Conservation (phyloP, 2,888 invertebrate genomes). For the Stratiomys singularior region DNA sequence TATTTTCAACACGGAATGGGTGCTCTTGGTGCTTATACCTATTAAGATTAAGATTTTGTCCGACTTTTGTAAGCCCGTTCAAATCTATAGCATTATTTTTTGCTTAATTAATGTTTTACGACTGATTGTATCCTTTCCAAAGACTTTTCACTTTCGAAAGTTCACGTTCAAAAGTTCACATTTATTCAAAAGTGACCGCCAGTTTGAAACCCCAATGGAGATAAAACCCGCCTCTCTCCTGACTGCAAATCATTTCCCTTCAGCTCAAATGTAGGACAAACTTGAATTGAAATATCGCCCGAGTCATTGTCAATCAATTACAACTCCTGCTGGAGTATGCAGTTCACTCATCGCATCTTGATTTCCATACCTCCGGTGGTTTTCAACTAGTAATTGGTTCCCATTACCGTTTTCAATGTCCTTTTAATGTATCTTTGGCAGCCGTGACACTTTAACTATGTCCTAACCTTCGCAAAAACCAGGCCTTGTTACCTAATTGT, state of each 20-base stretch:
- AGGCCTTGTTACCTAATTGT: conserved; percentile 43
- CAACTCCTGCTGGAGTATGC: conserved; percentile 21
- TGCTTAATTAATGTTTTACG: too few relatives aligned
- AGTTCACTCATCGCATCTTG: conserved; percentile 41
- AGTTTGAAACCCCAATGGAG: too few relatives aligned
- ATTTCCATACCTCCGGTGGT: conserved; percentile 50
- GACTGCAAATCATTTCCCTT: neutral
- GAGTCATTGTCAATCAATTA: conserved; percentile 51
- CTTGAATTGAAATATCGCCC: conserved; percentile 52
- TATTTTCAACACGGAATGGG: too few relatives aligned
- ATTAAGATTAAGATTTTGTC: too few relatives aligned
- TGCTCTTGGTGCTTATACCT: too few relatives aligned
- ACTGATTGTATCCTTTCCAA: too few relatives aligned
- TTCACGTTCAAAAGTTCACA: too few relatives aligned
- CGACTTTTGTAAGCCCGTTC: too few relatives aligned
- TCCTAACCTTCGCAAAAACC: conserved; percentile 27
- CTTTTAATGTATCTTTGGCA: conserved; percentile 29
- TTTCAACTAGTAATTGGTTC: conserved; percentile 44
- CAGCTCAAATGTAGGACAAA: conserved; percentile 16
- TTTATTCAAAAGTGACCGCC: too few relatives aligned
- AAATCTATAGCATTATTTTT: too few relatives aligned
- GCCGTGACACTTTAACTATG: conserved; percentile 34
- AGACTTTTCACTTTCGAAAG: too few relatives aligned
- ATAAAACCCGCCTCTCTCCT: neutral
- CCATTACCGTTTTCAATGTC: conserved; percentile 45